phyloP scores from a whole-genome alignment of 2,888 invertebrate genomes.

The Pachliopta kotzebuea region DNA sequence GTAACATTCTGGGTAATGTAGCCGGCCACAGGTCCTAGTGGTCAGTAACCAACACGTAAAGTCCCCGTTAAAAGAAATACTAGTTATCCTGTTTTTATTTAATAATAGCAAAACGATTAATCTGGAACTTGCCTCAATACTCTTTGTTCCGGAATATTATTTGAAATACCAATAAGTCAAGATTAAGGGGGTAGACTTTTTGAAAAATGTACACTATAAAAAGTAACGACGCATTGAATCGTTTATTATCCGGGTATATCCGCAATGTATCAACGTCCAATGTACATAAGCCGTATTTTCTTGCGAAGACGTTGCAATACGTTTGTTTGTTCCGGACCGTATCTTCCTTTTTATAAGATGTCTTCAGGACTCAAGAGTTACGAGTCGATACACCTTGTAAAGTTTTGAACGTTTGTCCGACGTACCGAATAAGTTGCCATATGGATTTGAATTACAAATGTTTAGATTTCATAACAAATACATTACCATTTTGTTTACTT shows the following conservation, averaged over 20 bases:
- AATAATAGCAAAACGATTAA: background rate
- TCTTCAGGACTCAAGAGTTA: slow-evolving; percentile 50
- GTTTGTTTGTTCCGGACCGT: slow-evolving; percentile 66
- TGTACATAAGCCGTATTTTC: slow-evolving; percentile 54
- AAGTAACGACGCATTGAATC: slow-evolving; percentile 31
- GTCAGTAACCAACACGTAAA: too few species aligned
- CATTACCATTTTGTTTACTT: too few species aligned
- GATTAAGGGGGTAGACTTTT: slow-evolving; percentile 22
- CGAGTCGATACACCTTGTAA: slow-evolving; percentile 53
- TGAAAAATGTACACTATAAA: slow-evolving; percentile 29
- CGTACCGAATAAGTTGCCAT: background rate
- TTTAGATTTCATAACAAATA: too few species aligned
- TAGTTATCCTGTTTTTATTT: background rate
- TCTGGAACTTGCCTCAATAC: background rate
- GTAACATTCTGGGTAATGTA: too few species aligned
- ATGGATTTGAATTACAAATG: background rate
- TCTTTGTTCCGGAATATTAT: background rate
- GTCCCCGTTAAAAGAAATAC: background rate
- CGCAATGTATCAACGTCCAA: slow-evolving; percentile 46
- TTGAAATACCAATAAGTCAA: slow-evolving; percentile 21
- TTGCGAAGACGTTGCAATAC: slow-evolving; percentile 59
- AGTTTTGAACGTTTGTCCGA: slow-evolving; percentile 47
- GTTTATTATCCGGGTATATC: slow-evolving; percentile 42
- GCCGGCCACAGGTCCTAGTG: too few species aligned
- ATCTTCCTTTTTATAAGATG: slow-evolving; percentile 64